phyloP scores from a whole-genome alignment of 2,888 invertebrate species.

The Tetheella fluctuosa region DNA sequence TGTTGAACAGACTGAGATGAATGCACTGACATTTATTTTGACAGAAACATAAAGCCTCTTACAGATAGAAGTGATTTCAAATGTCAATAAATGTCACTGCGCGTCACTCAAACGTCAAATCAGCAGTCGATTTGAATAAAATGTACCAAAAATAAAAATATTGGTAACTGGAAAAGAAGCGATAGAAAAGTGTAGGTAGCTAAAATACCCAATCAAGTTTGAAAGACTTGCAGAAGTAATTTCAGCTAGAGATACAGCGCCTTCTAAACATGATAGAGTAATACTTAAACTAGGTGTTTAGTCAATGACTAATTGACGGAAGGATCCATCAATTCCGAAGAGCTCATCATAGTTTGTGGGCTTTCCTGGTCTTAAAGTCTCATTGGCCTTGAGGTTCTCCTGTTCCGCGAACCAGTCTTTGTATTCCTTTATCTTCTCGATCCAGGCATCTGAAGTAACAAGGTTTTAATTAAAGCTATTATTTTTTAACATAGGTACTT shows the following conservation, averaged over 20 bases:
- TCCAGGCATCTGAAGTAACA: conserved; percentile 87
- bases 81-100: conserved; percentile 1
- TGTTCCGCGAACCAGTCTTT: conserved; percentile 92
- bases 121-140: conserved; percentile 21
- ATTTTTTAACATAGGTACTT: not conserved
- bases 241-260: conserved; percentile 14
- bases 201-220: conserved; percentile 37
- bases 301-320: conserved; percentile 93
- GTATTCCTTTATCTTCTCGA: conserved; percentile 90
- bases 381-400: conserved; percentile 90
- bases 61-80: not conserved
- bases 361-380: conserved; percentile 91
- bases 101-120: conserved; percentile 9
- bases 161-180: conserved; percentile 61
- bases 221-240: conserved; percentile 15
- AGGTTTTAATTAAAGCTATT: not conserved
- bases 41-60: not conserved
- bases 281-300: conserved; percentile 51
- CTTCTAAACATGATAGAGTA: conserved; percentile 24
- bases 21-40: conserved; percentile 19
- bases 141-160: conserved; percentile 33
- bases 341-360: conserved; percentile 94
- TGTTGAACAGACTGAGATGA: conserved; percentile 21
- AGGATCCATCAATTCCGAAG: conserved; percentile 95
- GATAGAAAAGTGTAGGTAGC: conserved; percentile 54